Conservation (phyloP, 1,140 invertebrate genomes). For the Zaprionus inermis region DNA sequence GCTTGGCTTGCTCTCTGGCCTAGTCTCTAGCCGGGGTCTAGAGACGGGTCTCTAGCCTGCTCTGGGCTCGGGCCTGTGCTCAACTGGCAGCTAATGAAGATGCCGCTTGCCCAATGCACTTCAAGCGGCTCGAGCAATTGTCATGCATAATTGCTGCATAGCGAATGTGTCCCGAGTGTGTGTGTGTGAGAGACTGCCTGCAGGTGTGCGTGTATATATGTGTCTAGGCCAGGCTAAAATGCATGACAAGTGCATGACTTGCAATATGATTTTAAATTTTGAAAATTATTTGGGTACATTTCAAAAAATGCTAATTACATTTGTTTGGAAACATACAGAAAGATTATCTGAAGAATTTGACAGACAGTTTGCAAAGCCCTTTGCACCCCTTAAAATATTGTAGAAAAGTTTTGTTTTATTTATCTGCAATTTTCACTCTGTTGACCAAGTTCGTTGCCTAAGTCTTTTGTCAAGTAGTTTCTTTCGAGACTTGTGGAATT, state of each 20-base stretch:
- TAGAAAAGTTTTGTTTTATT: neutral
- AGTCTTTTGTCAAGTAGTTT: constrained; percentile 63
- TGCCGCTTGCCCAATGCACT: constrained; percentile 57
- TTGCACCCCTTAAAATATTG: neutral
- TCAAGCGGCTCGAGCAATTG: constrained; percentile 5
- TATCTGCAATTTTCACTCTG: neutral
- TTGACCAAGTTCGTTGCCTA: constrained; percentile 62
- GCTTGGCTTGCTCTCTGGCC: constrained; percentile 68
- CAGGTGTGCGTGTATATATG: neutral
- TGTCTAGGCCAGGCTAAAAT: constrained; percentile 28
- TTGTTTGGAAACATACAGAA: neutral
- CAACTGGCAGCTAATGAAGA: constrained; percentile 64
- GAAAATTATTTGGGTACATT: neutral
- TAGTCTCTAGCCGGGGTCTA: constrained; percentile 8
- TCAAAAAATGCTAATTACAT: neutral
- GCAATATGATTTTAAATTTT: neutral
- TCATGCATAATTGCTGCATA: constrained; percentile 59
- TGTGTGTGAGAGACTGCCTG: neutral
- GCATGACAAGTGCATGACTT: constrained; percentile 4
- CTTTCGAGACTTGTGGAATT: neutral
- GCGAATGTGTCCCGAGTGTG: neutral
- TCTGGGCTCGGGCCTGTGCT: neutral
- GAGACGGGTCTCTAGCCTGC: neutral
- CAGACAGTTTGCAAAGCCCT: neutral
- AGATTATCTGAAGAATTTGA: neutral